phyloP scores from a whole-genome alignment of 2,797 vertebrate species.

The Characodon lateralis region DNA sequence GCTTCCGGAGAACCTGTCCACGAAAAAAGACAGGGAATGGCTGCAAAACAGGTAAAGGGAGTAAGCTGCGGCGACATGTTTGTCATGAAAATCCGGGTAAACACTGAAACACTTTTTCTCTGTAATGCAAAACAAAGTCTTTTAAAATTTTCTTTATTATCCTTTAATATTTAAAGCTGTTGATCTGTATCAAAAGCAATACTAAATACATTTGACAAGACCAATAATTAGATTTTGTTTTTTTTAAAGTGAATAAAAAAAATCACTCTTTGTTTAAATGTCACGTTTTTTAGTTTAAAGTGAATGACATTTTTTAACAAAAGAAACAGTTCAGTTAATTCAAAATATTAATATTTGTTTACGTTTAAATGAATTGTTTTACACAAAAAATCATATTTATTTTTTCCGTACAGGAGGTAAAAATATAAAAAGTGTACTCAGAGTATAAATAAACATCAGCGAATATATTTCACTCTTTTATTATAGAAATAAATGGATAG shows the following conservation, averaged over 20 bases:
- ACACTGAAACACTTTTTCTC: constrained; percentile 15
- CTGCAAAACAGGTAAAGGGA: constrained; percentile 44
- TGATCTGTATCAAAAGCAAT: neutral
- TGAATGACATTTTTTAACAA: neutral
- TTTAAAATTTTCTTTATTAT: neutral
- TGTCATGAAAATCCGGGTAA: constrained; percentile 51
- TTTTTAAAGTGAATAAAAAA: constrained; percentile 7
- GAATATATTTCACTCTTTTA: too few species aligned
- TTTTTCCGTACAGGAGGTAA: neutral
- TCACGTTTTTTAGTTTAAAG: neutral
- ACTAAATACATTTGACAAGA: neutral
- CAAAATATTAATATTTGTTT: neutral
- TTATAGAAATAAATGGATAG: neutral
- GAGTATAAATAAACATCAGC: too few species aligned
- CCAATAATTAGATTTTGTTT: neutral
- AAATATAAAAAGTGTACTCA: neutral
- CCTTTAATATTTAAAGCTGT: neutral
- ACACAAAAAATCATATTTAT: constrained; percentile 27
- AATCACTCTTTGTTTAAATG: neutral
- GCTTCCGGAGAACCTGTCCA: constrained; percentile 13
- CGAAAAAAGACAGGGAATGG: constrained; percentile 14
- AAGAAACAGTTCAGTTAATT: neutral
- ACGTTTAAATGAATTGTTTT: neutral
- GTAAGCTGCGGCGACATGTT: constrained; percentile 69
- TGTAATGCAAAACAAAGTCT: neutral